Evolutionary conservation across 1,140 invertebrate genomes (phyloP).

Genomic region (Cydia amplana): DNA sequence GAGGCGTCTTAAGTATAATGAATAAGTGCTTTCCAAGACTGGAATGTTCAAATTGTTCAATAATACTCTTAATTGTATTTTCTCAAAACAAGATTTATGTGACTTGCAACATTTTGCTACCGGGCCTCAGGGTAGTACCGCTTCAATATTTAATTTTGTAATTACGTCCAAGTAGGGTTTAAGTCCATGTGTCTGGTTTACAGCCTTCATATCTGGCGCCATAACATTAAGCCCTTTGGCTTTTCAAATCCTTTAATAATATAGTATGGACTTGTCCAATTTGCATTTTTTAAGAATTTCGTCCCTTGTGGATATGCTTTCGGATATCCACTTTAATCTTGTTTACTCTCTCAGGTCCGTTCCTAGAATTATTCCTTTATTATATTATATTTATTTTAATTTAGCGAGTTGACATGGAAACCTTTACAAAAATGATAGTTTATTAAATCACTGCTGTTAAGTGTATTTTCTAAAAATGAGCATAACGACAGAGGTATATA

Average conservation of each 20-base stretch:
- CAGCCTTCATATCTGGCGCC: constrained; percentile 2
- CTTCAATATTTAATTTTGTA: constrained; percentile 27
- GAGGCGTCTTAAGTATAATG: too few species aligned
- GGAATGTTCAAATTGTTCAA: too few species aligned
- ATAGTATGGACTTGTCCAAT: not conserved
- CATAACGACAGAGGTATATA: too few species aligned
- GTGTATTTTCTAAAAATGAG: too few species aligned
- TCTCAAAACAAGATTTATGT: too few species aligned
- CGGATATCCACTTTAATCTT: not conserved
- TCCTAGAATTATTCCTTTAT: not conserved
- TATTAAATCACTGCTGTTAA: too few species aligned
- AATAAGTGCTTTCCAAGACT: too few species aligned
- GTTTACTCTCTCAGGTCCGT: not conserved
- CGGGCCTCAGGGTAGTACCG: not conserved
- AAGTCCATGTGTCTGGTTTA: constrained; percentile 13
- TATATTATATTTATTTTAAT: not conserved
- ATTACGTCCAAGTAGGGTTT: constrained; percentile 11
- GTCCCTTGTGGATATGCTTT: not conserved
- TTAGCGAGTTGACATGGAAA: too few species aligned
- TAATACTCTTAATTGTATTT: too few species aligned
- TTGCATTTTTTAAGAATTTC: constrained; percentile 2
- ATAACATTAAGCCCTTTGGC: constrained; percentile 14
- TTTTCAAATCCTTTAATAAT: constrained; percentile 5
- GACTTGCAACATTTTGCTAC: not conserved
- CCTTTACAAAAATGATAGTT: too few species aligned